phyloP scores from a whole-genome alignment of 1,140 invertebrate genomes.

The Brachionus plicatilis region DNA sequence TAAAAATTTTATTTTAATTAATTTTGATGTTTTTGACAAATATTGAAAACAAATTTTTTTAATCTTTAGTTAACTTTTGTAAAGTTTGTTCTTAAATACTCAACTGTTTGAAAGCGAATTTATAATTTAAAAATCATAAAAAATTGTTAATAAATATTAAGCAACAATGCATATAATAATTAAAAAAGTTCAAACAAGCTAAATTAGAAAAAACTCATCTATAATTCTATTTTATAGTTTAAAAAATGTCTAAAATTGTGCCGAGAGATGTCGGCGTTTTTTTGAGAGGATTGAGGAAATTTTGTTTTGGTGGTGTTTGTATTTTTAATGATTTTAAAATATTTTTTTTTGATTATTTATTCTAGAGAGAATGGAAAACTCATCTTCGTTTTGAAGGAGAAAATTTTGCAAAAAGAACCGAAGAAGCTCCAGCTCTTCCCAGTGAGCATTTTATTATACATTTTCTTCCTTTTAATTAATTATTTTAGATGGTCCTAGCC shows the following conservation, averaged over 20 bases:
- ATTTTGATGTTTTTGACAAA: too few species aligned
- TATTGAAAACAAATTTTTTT: too few species aligned
- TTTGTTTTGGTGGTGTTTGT: conserved; percentile 23
- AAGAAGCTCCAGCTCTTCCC: background rate
- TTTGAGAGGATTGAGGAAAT: conserved; percentile 1
- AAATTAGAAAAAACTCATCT: too few species aligned
- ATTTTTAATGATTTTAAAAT: background rate
- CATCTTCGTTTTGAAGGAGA: conserved; percentile 35
- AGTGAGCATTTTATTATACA: background rate
- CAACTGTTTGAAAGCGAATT: too few species aligned
- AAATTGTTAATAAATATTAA: too few species aligned
- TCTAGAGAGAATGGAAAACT: conserved; percentile 19
- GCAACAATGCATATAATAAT: too few species aligned
- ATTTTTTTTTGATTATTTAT: background rate
- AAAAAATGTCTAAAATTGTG: background rate
- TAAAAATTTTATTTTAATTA: too few species aligned
- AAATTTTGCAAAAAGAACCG: background rate
- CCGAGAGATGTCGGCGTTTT: conserved; percentile 23
- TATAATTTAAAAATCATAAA: too few species aligned
- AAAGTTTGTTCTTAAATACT: too few species aligned
- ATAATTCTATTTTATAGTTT: too few species aligned
- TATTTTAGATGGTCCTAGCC: background rate
- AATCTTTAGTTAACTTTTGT: too few species aligned
- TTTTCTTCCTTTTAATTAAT: background rate
- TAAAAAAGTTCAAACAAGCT: too few species aligned